Base-by-base conservation (phyloP, 1,140 invertebrate genomes). In the Pseudobourletiella spinata region DNA sequence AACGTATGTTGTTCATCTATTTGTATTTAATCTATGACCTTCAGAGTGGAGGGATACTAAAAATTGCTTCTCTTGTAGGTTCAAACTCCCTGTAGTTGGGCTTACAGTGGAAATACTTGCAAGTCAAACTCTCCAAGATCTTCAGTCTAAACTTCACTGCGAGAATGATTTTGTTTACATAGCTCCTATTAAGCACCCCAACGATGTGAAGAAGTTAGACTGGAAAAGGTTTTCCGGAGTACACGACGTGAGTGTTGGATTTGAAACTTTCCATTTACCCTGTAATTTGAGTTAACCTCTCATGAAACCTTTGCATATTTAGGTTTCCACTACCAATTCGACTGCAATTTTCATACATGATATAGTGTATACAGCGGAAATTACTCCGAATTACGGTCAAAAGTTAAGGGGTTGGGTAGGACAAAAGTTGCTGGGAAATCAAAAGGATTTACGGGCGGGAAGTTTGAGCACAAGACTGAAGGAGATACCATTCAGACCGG, bases 91-190 rank as follows among this genome's bases (percentile, higher is more conserved):
- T 6, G 74, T 74, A 39, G 79, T 80, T 69, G 79, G 85, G 58
- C 75, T 84, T 46, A 51, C 18, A 26, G 22, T 51, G 25, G 70
- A 81, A n/a, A 75, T 88, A 24, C 69, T 82, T 24, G 86, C 85
- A 0, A 75, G 75, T 44, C 83, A 87, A 67, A 78, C 73, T 24
- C 73, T 91, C 61, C 77, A 78, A 26, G 79, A 80, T 24, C 72
- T 89, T 16, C 76, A 84, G 22, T 85, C 88, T 69, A 79, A 80
- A 65, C 83, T 89, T 58, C 74, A 72, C 1, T 91, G 87, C 71
- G 67, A 80, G 16, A 83, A 84, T 61, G 85, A 89, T 74, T 72
- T 80, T 20, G 76, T 78, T 42, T 46, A 54, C 29, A 29, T 50
- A 3, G n/a, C 56, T 24, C n/a, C 59, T 16, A 29, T 59, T 11